phyloP scores from a whole-genome alignment of 2,797 vertebrate genomes.

The Eulemur albifrons region DNA sequence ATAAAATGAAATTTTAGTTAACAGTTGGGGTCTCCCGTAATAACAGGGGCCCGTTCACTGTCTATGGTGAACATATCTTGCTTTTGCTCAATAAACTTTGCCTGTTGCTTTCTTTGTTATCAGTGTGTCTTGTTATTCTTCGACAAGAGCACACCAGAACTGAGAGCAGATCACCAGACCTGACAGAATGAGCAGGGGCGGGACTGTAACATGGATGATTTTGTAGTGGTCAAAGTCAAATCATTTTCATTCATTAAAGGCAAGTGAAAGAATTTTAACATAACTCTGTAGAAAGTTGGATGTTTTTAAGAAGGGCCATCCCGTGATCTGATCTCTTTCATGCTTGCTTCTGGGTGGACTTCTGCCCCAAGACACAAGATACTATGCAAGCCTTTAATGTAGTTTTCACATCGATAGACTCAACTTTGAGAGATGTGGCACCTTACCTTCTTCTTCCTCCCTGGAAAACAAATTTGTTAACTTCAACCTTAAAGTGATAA shows the following conservation, averaged over 20 bases:
- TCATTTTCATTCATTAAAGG: background rate
- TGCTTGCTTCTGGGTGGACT: background rate
- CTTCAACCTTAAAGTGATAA: background rate
- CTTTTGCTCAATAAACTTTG: too few relatives aligned
- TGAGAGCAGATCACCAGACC: too few relatives aligned
- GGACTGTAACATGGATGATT: background rate
- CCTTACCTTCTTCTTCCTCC: background rate
- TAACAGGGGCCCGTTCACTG: too few relatives aligned
- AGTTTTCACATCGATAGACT: background rate
- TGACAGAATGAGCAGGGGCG: background rate
- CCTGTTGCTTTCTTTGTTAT: too few relatives aligned
- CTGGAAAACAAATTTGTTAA: background rate
- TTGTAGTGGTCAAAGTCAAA: background rate
- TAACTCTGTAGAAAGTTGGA: background rate
- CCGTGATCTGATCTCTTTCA: background rate
- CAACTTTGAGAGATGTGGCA: background rate
- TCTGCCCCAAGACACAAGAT: background rate
- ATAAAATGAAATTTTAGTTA: too few relatives aligned
- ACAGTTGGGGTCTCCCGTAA: too few relatives aligned
- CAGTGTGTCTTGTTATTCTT: too few relatives aligned
- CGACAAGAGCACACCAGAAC: too few relatives aligned
- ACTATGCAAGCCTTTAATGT: background rate
- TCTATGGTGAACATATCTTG: too few relatives aligned
- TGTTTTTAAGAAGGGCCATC: background rate
- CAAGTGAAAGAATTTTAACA: background rate